Evolutionary conservation across 2,888 invertebrate species (phyloP).

Genomic region (Acleris emargana): DNA sequence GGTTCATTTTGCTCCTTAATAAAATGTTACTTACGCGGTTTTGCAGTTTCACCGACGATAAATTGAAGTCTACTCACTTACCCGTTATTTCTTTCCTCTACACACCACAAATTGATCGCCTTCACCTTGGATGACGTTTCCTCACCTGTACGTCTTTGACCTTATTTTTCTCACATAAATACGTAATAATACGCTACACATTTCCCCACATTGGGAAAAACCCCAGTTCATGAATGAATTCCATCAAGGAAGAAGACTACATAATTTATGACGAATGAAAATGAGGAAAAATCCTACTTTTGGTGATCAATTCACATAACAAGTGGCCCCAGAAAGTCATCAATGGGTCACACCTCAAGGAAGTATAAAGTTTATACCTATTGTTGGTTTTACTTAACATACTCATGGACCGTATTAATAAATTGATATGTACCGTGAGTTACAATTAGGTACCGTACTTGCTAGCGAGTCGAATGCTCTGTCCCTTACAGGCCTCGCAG

Average conservation of each 20-base stretch:
- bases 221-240: slow-evolving; percentile 1
- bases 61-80: too few relatives aligned
- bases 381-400: background rate
- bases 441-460: too few relatives aligned
- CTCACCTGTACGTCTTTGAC: background rate
- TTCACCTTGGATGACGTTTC: background rate
- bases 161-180: background rate
- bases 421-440: too few relatives aligned
- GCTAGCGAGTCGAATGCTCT: too few relatives aligned
- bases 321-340: background rate
- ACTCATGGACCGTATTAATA: too few relatives aligned
- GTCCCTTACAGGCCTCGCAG: too few relatives aligned
- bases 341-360: background rate
- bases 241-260: background rate
- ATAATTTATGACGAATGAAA: background rate
- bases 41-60: too few relatives aligned
- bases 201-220: background rate
- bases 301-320: background rate
- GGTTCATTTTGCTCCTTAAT: too few relatives aligned
- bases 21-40: too few relatives aligned
- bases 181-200: slow-evolving; percentile 3
- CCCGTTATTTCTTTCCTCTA: too few relatives aligned
- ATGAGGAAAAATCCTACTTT: background rate
- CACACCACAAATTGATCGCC: too few relatives aligned
- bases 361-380: background rate